phyloP scores from a whole-genome alignment of 2,797 vertebrate genomes.

The Hapalemur alaotrensis region DNA sequence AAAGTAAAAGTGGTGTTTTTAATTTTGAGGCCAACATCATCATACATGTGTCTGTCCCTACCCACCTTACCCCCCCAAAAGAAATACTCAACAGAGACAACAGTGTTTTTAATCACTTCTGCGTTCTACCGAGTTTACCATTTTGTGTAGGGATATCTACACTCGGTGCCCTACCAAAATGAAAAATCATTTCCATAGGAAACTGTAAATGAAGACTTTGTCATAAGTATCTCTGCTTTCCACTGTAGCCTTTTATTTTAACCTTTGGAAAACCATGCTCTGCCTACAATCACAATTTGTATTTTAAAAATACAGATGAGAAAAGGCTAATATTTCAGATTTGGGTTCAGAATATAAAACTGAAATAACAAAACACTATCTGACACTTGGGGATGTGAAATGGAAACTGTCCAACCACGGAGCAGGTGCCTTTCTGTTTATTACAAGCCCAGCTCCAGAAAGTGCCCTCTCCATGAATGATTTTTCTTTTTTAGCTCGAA shows the following conservation, averaged over 20 bases:
- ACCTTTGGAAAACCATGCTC: not conserved
- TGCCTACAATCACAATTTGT: constrained; percentile 25
- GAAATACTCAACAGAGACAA: not conserved
- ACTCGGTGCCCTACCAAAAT: not conserved
- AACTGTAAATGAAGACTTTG: not conserved
- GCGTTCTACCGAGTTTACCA: not conserved
- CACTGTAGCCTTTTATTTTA: not conserved
- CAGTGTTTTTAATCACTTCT: not conserved
- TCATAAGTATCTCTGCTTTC: not conserved
- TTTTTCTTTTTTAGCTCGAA: constrained; percentile 59
- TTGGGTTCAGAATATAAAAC: not conserved
- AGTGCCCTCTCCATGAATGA: not conserved
- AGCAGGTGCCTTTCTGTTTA: not conserved
- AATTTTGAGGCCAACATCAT: not conserved
- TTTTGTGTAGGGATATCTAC: not conserved
- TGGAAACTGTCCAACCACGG: not conserved
- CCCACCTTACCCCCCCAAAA: not conserved
- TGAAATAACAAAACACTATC: not conserved
- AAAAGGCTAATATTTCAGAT: not conserved
- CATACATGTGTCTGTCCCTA: not conserved
- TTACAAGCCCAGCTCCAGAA: not conserved
- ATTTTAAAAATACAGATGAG: constrained; percentile 39
- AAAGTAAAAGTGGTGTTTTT: not conserved
- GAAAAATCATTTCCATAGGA: not conserved
- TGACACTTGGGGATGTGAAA: not conserved